Base-by-base conservation (phyloP, 92 coral and sea anemone genomes). In the Zoanthus gigantus region DNA sequence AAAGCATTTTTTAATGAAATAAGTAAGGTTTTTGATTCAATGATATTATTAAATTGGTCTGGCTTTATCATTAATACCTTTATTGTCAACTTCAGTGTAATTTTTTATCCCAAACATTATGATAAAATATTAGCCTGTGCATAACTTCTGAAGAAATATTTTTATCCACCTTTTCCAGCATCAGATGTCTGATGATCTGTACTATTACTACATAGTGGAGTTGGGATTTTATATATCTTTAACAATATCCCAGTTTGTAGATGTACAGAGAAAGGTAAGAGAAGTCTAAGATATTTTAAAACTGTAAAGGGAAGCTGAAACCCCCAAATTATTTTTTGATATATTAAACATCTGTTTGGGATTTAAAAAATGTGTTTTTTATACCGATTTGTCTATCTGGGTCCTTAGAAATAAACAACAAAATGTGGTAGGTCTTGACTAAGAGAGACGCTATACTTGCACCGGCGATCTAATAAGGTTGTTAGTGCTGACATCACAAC, bases 211-310 rank as follows among this genome's bases (percentile, higher is more conserved):
- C 78, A 58, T 96, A 50, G 78, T 96, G 85, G 94, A 96, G 86
- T 61, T 87, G 81, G 98, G 96, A 74, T 95, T 96, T 78, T 96
- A 96, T 88, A 66, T 92, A 67, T 95, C 98, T 66, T 86, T 96
- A 71, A 82, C 92, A 31, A 89, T 96, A 47, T 96, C 99, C 14
- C 96, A 94, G 85, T 95, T 94, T 93, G 98, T 94, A 63, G 99
- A 96, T 84, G 98, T 96, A 13, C 93, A 96, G 74, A 93, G 99
- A 87, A 96, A 96, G 98, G 99, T 92, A 90, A 46, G 68, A 46
- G 23, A 16, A 23, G 5, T 61, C 12, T 34, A 9, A 13, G 15
- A 14, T 32, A 11, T 18, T 54, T 17, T 7, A 16, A 4, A 16
- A 16, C 16, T 60, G 7, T 7, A 63, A 63, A 7, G 7, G 17